Evolutionary conservation across 2,888 invertebrate species (phyloP).

Genomic region (Eupeodes luniger): DNA sequence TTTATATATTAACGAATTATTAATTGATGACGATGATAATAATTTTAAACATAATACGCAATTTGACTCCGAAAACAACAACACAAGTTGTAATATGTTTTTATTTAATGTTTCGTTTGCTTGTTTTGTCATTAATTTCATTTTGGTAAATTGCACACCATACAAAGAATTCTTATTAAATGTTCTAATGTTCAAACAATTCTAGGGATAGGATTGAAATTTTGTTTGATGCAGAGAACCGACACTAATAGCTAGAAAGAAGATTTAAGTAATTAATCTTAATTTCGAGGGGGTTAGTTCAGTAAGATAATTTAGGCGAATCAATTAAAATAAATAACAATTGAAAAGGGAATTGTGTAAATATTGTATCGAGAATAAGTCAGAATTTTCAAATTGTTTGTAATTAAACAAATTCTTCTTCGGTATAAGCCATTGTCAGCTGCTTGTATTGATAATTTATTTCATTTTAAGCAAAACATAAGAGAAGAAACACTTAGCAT

Average conservation of each 20-base stretch:
- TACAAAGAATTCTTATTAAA: background rate
- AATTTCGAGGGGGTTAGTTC: background rate
- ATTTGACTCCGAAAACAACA: background rate
- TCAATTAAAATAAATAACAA: background rate
- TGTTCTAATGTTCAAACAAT: background rate
- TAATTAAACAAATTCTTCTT: background rate
- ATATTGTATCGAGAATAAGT: background rate
- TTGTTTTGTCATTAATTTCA: conserved; percentile 47
- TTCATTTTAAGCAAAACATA: background rate
- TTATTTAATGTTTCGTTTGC: conserved; percentile 11
- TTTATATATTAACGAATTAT: conserved; percentile 40
- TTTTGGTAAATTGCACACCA: conserved; percentile 33
- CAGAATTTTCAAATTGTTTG: background rate
- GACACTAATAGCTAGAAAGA: background rate
- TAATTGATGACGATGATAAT: conserved; percentile 24
- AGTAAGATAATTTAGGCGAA: background rate
- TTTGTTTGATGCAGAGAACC: background rate
- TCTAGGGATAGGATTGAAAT: background rate
- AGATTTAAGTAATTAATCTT: background rate
- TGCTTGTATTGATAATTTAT: background rate
- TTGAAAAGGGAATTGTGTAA: background rate
- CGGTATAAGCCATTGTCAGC: background rate
- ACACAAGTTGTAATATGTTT: conserved; percentile 9
- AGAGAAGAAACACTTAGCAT: background rate
- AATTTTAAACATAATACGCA: conserved; percentile 15